Evolutionary conservation across 2,888 invertebrate genomes (phyloP), one percentile per base, ranked within the genome.

Genomic region (Ypsolopha sequella): DNA sequence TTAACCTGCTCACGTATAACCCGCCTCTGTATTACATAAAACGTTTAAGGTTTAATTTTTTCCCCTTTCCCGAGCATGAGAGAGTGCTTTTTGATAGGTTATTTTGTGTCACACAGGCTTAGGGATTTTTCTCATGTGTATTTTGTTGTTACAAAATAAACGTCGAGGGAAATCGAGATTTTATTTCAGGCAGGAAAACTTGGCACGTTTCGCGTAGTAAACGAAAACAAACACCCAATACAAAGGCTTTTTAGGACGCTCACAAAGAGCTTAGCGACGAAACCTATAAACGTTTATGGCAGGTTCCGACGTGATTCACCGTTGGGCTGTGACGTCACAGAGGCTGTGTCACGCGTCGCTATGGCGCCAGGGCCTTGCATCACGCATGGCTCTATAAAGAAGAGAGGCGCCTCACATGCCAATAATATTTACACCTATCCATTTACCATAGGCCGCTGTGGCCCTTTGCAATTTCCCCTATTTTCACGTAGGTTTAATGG

Each of bases 301-400:
- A 24, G 10, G 45, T 10, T 33, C 3, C 8, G 13, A 7, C 14
- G 36, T 46, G 46, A 43, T 11, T 43, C 43, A 43, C 43, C 43
- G 11, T 11, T 44, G 44, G 8, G 10, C 33, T 9, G 11, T 49
- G 48, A 49, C 39, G 49, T 49, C 49, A 49, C 41, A 33, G 24
- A 33, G n/a, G 34, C 39, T 39, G 47, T 39, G 39, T 39, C 8
- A n/a, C 49, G 41, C 61, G 60, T 56, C 59, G 56, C 51, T 50
- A 48, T 52, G 55, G 50, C 61, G 61, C 55, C 72, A 57, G 56
- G 45, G 53, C 70, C 73, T 73, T 73, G 24, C 24, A 74, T 54
- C 71, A 74, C 74, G 74, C 73, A 65, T 66, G 53, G 54, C 56
- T 56, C 60, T 57, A 69, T 73, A 73, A 74, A 74, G 69, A 73